Percentiles rank a stretch among this genome's conserved stretches.
Conservation (phyloP, 2,113 vertebrate genomes). For the Serilophus lunatus region DNA sequence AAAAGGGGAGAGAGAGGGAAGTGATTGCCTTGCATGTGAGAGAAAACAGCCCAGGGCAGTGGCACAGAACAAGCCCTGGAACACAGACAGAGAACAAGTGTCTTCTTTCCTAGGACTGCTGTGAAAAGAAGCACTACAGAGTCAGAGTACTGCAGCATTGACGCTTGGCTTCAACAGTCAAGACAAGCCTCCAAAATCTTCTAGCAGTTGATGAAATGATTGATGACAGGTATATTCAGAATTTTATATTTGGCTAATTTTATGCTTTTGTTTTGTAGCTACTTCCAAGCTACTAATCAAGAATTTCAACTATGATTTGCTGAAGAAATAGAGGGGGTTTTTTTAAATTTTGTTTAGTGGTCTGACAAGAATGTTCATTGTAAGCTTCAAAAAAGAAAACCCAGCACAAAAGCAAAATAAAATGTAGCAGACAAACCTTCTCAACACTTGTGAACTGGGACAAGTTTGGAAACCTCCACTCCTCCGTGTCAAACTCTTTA, state of each 20-base stretch:
- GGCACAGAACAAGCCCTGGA: neutral
- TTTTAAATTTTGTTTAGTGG: neutral
- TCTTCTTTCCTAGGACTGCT: neutral
- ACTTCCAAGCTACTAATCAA: neutral
- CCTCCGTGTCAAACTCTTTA: neutral
- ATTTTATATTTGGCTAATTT: neutral
- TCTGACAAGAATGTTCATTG: neutral
- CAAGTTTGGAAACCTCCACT: neutral
- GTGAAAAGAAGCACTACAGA: neutral
- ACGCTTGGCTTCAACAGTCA: neutral
- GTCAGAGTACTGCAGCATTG: neutral
- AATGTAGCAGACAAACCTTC: neutral
- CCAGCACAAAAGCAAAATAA: neutral
- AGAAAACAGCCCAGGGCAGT: neutral
- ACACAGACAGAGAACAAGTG: neutral
- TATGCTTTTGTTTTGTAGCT: neutral
- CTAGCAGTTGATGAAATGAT: neutral
- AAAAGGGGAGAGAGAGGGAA: neutral
- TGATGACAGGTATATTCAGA: neutral
- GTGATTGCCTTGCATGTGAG: neutral
- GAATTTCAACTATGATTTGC: neutral
- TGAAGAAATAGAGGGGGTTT: neutral
- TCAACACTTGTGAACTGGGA: neutral
- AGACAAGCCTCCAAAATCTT: neutral
- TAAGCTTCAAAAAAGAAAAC: neutral